Conservation (phyloP, 2,797 vertebrate genomes). For the Setipinna tenuifilis region DNA sequence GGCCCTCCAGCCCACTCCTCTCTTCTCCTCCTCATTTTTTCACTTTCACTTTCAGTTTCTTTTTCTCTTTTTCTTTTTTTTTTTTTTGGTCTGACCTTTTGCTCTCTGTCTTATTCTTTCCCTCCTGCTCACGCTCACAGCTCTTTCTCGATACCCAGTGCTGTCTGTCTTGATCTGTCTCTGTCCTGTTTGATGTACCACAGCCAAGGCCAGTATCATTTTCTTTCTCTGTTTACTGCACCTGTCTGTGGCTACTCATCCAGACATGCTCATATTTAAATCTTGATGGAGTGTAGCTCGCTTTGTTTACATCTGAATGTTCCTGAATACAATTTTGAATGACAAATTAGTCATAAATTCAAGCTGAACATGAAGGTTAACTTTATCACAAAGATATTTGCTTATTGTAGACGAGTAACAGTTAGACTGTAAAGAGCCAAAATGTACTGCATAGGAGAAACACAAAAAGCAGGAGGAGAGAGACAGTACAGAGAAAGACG, state of each 20-base stretch:
- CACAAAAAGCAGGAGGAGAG: not conserved
- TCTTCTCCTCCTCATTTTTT: not conserved
- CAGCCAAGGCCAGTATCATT: too few species aligned
- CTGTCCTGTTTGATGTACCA: not conserved
- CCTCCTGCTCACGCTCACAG: not conserved
- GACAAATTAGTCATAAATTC: too few species aligned
- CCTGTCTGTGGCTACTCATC: not conserved
- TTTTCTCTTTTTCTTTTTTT: not conserved
- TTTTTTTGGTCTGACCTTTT: not conserved
- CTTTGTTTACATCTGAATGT: too few species aligned
- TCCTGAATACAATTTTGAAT: too few species aligned
- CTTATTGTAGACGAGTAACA: too few species aligned
- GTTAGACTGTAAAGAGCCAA: too few species aligned
- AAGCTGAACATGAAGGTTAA: too few species aligned
- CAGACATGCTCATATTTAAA: not conserved
- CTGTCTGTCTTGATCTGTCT: not conserved
- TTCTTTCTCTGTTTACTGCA: not conserved
- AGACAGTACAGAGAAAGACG: not conserved
- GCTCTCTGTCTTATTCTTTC: not conserved
- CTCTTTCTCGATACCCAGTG: not conserved
- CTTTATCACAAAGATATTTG: too few species aligned
- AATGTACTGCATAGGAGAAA: not conserved
- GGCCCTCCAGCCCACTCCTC: not conserved
- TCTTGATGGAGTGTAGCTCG: too few species aligned
- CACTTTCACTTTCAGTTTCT: not conserved